These are phyloP conservation scores for Cebus imitator DNA, from an alignment of 2,113 vertebrate species.

Conservation along the genomic window DNA sequence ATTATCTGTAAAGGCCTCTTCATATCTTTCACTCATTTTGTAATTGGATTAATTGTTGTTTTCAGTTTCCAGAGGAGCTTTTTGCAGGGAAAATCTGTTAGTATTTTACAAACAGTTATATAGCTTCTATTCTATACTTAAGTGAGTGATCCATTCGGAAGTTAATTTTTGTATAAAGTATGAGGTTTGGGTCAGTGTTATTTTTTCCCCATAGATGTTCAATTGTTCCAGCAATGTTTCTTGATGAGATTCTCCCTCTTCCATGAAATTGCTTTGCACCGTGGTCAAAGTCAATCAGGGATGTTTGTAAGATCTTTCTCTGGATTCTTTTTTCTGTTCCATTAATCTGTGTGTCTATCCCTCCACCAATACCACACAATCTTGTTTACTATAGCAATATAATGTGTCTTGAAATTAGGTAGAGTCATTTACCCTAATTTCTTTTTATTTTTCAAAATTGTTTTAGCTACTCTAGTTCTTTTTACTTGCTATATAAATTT, in stretches of 20 bases:
- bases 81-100: no score
- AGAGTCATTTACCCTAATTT: not conserved
- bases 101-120: no score
- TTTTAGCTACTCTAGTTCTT: not conserved
- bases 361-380: not conserved
- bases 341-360: not conserved
- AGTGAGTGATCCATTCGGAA: no score
- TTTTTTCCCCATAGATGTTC: no score
- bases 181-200: no score
- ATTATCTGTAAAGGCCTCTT: not conserved
- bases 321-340: no score
- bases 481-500: not conserved
- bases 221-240: not conserved
- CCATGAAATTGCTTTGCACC: not conserved
- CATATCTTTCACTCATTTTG: not conserved
- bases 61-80: not conserved
- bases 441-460: not conserved
- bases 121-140: no score
- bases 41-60: not conserved
- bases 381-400: not conserved
- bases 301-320: not conserved
- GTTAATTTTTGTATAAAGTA: no score
- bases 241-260: not conserved
- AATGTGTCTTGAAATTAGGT: not conserved
- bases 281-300: not conserved